These are phyloP conservation scores for Pristionchus exspectatus DNA, from an alignment of 2,888 invertebrate genomes.

Conservation along the genomic window DNA sequence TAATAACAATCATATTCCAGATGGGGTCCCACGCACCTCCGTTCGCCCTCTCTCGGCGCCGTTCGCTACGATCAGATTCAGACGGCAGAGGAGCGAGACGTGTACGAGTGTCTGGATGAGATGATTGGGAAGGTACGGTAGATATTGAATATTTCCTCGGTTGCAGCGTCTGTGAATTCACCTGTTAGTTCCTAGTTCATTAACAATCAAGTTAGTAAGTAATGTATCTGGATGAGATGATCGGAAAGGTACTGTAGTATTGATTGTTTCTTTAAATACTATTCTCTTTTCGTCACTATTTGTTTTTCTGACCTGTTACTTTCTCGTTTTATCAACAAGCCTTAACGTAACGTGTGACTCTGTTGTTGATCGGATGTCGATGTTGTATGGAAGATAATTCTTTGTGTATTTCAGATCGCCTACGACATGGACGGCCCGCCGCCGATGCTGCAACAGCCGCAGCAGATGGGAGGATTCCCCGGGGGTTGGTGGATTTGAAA, in stretches of 20 bases:
- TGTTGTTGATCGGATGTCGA: neutral
- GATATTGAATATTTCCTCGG: too few species aligned
- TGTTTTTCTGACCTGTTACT: neutral
- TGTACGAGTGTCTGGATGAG: constrained; percentile 66
- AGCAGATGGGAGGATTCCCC: constrained; percentile 29
- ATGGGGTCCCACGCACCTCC: neutral
- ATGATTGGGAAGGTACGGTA: constrained; percentile 58
- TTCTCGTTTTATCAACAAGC: neutral
- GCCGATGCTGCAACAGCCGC: constrained; percentile 37
- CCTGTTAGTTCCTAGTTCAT: too few species aligned
- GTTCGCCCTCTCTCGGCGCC: constrained; percentile 46
- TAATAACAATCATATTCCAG: constrained; percentile 7
- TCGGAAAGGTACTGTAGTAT: constrained; percentile 57
- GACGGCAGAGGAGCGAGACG: constrained; percentile 47
- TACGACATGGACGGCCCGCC: constrained; percentile 52
- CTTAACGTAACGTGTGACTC: neutral
- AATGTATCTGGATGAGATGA: constrained; percentile 62
- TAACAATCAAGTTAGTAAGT: too few species aligned
- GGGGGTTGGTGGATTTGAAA: neutral
- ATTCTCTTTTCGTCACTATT: too few species aligned
- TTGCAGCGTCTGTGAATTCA: too few species aligned
- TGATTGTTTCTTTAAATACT: too few species aligned
- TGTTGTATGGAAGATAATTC: neutral
- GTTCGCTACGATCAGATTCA: constrained; percentile 56
- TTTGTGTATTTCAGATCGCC: neutral